Evolutionary conservation across 1,140 invertebrate species (phyloP).

Genomic region (Cryptotermes secundus): DNA sequence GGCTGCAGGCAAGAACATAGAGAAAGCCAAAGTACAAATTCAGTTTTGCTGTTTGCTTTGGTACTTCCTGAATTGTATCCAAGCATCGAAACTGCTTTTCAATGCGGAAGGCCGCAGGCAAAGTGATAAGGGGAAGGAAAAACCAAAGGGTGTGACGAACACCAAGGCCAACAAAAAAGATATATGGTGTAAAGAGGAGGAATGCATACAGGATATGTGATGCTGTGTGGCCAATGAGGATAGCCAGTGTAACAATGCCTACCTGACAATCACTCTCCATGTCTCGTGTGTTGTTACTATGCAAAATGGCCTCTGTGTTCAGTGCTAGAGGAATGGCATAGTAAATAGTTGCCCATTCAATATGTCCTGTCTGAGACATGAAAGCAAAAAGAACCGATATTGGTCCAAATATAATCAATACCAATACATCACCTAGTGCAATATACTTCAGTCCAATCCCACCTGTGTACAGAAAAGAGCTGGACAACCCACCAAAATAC

Average conservation of each 20-base stretch:
- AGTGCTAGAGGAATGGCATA: slow-evolving; percentile 92
- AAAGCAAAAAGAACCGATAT: slow-evolving; percentile 93
- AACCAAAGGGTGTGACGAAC: slow-evolving; percentile 85
- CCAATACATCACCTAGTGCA: slow-evolving; percentile 85
- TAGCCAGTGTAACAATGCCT: slow-evolving; percentile 89
- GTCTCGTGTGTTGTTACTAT: slow-evolving; percentile 93
- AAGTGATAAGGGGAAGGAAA: slow-evolving; percentile 81
- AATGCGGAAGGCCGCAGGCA: slow-evolving; percentile 84
- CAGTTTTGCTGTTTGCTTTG: slow-evolving; percentile 83
- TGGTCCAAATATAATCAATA: slow-evolving; percentile 91
- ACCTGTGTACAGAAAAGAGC: slow-evolving; percentile 90
- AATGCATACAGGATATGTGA: slow-evolving; percentile 90
- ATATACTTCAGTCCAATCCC: slow-evolving; percentile 95
- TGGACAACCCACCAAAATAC: slow-evolving; percentile 94
- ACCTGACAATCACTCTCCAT: slow-evolving; percentile 79
- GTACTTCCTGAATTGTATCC: slow-evolving; percentile 75
- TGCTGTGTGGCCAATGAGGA: slow-evolving; percentile 86
- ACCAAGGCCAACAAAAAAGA: slow-evolving; percentile 80
- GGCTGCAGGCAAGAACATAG: slow-evolving; percentile 74
- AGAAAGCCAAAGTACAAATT: slow-evolving; percentile 90
- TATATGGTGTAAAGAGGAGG: slow-evolving; percentile 88
- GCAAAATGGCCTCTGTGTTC: slow-evolving; percentile 92
- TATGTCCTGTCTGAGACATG: slow-evolving; percentile 83
- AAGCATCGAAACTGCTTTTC: slow-evolving; percentile 84
- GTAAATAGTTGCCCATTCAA: slow-evolving; percentile 83